phyloP scores from a whole-genome alignment of 2,888 invertebrate species.

The Lasioglossum lativentre region DNA sequence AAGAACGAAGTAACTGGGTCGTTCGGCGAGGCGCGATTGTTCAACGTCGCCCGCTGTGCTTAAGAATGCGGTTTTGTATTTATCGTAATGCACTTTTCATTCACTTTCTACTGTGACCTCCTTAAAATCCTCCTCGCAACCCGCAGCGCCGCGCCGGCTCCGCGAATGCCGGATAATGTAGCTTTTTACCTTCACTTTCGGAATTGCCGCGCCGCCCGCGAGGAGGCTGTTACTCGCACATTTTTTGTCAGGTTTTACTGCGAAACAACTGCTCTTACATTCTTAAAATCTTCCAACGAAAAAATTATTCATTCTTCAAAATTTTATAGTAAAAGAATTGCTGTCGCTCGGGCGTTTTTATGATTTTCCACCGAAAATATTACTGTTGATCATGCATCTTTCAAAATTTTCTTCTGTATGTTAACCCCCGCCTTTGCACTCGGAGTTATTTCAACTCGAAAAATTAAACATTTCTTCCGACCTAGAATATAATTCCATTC shows the following conservation, averaged over 20 bases:
- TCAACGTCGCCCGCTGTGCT: conserved; percentile 50
- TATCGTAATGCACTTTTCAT: conserved; percentile 56
- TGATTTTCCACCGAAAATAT: neutral
- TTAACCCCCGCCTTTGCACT: too few relatives aligned
- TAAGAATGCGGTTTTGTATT: conserved; percentile 52
- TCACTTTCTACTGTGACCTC: conserved; percentile 36
- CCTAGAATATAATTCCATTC: too few relatives aligned
- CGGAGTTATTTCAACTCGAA: too few relatives aligned
- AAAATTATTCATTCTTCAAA: neutral
- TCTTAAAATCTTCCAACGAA: neutral
- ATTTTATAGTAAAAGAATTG: neutral
- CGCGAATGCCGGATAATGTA: neutral
- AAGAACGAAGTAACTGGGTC: conserved; percentile 56
- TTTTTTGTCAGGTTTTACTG: neutral
- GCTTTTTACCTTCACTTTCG: conserved; percentile 10
- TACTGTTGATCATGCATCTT: neutral
- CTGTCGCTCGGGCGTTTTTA: neutral
- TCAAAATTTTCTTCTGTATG: neutral
- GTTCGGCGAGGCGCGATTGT: conserved; percentile 56
- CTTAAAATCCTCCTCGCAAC: neutral
- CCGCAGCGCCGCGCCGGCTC: too few relatives aligned
- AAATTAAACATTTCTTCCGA: too few relatives aligned
- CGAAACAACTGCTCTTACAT: too few relatives aligned
- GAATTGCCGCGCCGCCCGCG: neutral
- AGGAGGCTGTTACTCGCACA: neutral